Conservation (phyloP, 2,797 vertebrate genomes). For the Microchirus variegatus region DNA sequence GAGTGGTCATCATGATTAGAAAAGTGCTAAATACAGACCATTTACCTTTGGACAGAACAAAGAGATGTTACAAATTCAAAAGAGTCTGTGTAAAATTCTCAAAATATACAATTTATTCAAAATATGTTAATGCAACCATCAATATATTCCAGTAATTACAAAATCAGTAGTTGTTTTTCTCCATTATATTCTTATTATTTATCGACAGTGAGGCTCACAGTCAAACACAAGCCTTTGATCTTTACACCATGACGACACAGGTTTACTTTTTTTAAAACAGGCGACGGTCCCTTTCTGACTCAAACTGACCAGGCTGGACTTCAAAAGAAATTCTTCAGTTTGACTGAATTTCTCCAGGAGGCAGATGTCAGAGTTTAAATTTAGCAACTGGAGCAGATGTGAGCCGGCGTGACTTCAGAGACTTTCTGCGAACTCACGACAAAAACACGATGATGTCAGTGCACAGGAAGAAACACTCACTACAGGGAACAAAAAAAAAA, state of each 20-base stretch:
- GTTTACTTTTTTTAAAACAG: slow-evolving; percentile 22
- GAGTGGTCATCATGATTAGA: no score
- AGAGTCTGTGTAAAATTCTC: slow-evolving; percentile 66
- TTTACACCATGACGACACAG: slow-evolving; percentile 30
- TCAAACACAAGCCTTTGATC: slow-evolving; percentile 49
- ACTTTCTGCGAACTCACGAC: slow-evolving; percentile 8
- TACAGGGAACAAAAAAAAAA: slow-evolving; percentile 16
- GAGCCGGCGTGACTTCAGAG: background rate
- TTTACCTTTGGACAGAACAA: background rate
- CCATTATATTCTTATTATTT: slow-evolving; percentile 48
- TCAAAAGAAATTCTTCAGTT: slow-evolving; percentile 15
- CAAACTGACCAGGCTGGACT: slow-evolving; percentile 7
- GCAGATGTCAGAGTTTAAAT: slow-evolving; percentile 8
- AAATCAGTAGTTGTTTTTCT: slow-evolving; percentile 80
- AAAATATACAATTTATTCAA: slow-evolving; percentile 89
- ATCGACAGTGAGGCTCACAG: slow-evolving; percentile 50
- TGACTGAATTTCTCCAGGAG: background rate
- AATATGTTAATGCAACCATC: slow-evolving; percentile 83
- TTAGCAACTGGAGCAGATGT: background rate
- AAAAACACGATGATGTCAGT: slow-evolving; percentile 13
- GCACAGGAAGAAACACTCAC: no score
- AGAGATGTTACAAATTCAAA: slow-evolving; percentile 17
- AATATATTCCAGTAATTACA: slow-evolving; percentile 83
- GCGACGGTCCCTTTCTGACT: slow-evolving; percentile 26
- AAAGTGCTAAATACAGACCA: background rate